Percentiles rank a stretch among this genome's conserved stretches.
phyloP scores from a whole-genome alignment of 2,797 vertebrate genomes.

The Amblyraja radiata region DNA sequence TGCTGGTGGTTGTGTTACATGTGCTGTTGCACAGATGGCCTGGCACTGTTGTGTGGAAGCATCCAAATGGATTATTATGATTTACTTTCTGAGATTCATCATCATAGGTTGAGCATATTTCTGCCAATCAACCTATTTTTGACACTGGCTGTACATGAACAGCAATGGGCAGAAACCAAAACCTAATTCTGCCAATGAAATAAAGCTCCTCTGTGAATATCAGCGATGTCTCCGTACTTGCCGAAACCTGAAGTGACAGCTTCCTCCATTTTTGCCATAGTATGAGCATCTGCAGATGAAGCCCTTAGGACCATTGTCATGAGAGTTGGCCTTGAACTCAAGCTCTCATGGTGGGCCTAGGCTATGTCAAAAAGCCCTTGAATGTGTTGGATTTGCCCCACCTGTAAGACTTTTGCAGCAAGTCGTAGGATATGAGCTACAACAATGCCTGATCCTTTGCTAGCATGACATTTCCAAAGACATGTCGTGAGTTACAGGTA shows the following conservation, averaged over 20 bases:
- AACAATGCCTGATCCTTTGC: neutral
- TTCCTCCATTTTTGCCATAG: neutral
- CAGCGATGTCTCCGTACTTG: neutral
- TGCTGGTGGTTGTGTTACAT: too few relatives aligned
- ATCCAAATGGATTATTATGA: neutral
- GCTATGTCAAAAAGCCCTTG: neutral
- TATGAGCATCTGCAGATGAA: neutral
- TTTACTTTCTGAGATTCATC: neutral
- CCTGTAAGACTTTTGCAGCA: neutral
- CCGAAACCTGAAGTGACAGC: neutral
- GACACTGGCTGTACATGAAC: neutral
- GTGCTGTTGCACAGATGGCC: neutral
- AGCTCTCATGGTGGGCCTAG: neutral
- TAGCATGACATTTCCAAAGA: neutral
- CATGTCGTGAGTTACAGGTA: neutral
- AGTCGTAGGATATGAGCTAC: neutral
- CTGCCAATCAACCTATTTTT: neutral
- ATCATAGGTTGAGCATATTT: neutral
- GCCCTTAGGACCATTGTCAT: neutral
- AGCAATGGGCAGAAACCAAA: neutral
- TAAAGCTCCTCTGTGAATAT: neutral
- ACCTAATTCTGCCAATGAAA: neutral
- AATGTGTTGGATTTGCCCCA: neutral
- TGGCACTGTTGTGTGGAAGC: neutral
- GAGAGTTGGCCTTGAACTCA: neutral